These are phyloP conservation scores for Cecidostiba fungosa DNA, from an alignment of 2,888 invertebrate genomes.

Conservation along the genomic window DNA sequence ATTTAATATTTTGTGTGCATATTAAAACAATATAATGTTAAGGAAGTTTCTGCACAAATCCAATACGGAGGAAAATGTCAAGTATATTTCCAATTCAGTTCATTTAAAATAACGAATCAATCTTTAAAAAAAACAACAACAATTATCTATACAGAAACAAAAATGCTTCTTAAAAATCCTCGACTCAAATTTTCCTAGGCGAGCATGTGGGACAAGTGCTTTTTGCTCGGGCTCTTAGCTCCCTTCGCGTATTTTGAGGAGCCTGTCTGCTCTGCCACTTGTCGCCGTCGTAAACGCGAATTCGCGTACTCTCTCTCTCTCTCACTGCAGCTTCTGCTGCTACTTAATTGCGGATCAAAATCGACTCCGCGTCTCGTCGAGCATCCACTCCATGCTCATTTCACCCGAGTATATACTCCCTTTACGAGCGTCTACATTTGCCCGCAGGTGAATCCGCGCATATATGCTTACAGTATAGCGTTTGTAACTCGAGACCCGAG, in stretches of 20 bases:
- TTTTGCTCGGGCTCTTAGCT: not conserved
- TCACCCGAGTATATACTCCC: not conserved
- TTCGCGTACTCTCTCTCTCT: not conserved
- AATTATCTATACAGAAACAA: not conserved
- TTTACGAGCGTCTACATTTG: not conserved
- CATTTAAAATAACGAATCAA: too few relatives aligned
- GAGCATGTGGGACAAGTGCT: slow-evolving; percentile 10
- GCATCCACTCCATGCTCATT: not conserved
- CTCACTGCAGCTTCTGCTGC: not conserved
- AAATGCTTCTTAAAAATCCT: not conserved
- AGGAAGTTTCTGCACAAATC: too few relatives aligned
- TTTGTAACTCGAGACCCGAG: too few relatives aligned
- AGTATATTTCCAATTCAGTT: too few relatives aligned
- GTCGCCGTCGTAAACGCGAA: not conserved
- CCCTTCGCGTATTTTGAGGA: not conserved
- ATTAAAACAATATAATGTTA: too few relatives aligned
- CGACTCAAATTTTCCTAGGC: not conserved
- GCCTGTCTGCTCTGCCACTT: not conserved
- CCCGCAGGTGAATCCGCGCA: not conserved
- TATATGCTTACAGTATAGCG: too few relatives aligned
- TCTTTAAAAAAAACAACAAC: too few relatives aligned
- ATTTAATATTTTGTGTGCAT: too few relatives aligned
- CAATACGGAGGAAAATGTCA: too few relatives aligned
- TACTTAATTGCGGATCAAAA: slow-evolving; percentile 49
- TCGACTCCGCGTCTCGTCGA: slow-evolving; percentile 23